Evolutionary conservation across 2,888 invertebrate species (phyloP), one percentile per base, ranked within the genome.

Genomic region (Onchidella celtica): DNA sequence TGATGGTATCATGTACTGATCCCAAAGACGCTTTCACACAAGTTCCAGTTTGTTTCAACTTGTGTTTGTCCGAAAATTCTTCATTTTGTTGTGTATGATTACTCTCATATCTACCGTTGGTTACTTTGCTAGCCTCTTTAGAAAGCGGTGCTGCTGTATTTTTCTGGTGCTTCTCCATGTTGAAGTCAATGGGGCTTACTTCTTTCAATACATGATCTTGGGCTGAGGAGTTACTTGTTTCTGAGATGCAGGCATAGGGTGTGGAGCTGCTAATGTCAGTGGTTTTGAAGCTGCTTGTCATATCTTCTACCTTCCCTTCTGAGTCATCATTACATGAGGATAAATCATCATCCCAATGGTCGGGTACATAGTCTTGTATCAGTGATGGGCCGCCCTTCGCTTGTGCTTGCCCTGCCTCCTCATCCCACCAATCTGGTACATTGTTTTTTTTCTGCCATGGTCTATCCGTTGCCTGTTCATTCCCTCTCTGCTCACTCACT

Each of bases 331-430:
- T 59, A 4, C 59, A 55, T 3, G 66, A 66, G 2, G 34, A 34
- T n/a, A 66, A 2, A 32, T 59, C 72, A 72, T 72, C 72, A 36
- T 72, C 55, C 57, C 72, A 72, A n/a, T 59, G 11, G 1, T 72
- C 72, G 27, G 59, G 72, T 29, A 57, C n/a, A 66, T 29, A 34
- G 11, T 66, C 66, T n/a, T 66, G 66, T 34, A 32, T 66, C 34
- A 66, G 3, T 32, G 66, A 29, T 24, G n/a, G n/a, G n/a, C n/a
- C n/a, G n/a, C n/a, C n/a, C n/a, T n/a, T n/a, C n/a, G n/a, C n/a
- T n/a, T n/a, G n/a, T n/a, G n/a, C n/a, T n/a, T n/a, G n/a, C n/a
- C n/a, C n/a, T n/a, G n/a, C n/a, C n/a, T n/a, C n/a, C n/a, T n/a
- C n/a, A n/a, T n/a, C n/a, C n/a, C n/a, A n/a, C n/a, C n/a, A n/a